phyloP scores from a whole-genome alignment of 2,113 vertebrate species.

The Laticauda laticaudata region DNA sequence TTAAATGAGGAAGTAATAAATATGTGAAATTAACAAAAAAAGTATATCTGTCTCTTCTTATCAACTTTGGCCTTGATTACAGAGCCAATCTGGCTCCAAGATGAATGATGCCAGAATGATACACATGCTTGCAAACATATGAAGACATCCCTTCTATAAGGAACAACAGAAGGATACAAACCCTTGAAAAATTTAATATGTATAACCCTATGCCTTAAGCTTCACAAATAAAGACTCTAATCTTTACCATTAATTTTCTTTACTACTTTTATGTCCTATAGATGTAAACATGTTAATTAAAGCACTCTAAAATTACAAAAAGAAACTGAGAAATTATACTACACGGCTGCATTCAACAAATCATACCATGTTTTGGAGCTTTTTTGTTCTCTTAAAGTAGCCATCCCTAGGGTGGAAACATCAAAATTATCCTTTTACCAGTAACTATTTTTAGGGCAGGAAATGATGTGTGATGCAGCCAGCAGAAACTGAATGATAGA shows the following conservation, averaged over 20 bases:
- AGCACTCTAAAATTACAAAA: constrained; percentile 12
- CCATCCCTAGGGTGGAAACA: neutral
- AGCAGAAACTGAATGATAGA: neutral
- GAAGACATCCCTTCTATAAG: neutral
- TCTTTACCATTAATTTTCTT: neutral
- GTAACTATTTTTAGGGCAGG: neutral
- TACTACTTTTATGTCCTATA: neutral
- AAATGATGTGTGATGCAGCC: neutral
- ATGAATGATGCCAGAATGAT: neutral
- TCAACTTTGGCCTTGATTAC: neutral
- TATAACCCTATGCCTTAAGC: neutral
- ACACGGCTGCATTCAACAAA: neutral
- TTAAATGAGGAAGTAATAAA: neutral
- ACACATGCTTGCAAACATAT: neutral
- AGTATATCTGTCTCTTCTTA: neutral
- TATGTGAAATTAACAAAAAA: neutral
- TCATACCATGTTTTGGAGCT: neutral
- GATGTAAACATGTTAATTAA: neutral
- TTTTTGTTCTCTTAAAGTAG: neutral
- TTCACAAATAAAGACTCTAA: neutral
- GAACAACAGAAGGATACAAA: neutral
- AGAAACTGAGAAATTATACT: neutral
- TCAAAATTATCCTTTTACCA: neutral
- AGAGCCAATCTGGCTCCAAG: neutral
- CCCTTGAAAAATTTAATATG: neutral